Base-by-base conservation (phyloP, 2,888 invertebrate genomes). In the Hipparchia sbordonii region DNA sequence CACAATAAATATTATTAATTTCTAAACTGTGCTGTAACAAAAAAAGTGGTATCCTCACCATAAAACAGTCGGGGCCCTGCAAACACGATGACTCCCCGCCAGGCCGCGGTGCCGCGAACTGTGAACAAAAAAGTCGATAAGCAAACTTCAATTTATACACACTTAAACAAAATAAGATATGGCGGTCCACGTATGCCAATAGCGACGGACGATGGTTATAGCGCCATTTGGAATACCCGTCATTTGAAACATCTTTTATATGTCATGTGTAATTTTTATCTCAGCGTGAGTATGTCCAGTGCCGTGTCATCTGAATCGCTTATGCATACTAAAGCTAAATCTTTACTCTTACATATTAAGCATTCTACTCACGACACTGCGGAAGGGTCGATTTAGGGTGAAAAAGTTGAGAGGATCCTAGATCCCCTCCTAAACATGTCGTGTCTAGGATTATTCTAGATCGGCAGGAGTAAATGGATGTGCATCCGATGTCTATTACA, bases 31-130 rank as follows among this genome's bases (percentile, higher is more conserved):
- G 65, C 46, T 5, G 63, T 68, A 72, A 72, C 51, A 73, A 67
- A 72, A 74, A 68, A 51, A 33, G 23, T 39, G 61, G 61, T 48
- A 57, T 72, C 94, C 95, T 95, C 88, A 96, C 96, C 96, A 95
- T 95, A 91, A 95, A 96, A 88, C 96, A 96, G 92, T 96, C 96
- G 79, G 96, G 95, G 86, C 95, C 95, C 89, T 96, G 95, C 88
- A 96, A 93, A 89, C 96, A 96, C 85, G 95, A 95, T 73, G 95
- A 95, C 90, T 95, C 95, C 87, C 95, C 95, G 85, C 95, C 91
- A 81, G 95, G 95, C 73, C 95, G 94, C 78, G 95, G 95, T 88
- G 94, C 93, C 83, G 95, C 95, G 82, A 95, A 95, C 95, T 95
- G 95, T 84, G 95, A 94, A 91, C 91, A 92, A 93, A 89, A 84